Percentiles rank a stretch among this genome's conserved stretches.
phyloP scores from a whole-genome alignment of 2,888 invertebrate genomes.

The Chironomus tentans region DNA sequence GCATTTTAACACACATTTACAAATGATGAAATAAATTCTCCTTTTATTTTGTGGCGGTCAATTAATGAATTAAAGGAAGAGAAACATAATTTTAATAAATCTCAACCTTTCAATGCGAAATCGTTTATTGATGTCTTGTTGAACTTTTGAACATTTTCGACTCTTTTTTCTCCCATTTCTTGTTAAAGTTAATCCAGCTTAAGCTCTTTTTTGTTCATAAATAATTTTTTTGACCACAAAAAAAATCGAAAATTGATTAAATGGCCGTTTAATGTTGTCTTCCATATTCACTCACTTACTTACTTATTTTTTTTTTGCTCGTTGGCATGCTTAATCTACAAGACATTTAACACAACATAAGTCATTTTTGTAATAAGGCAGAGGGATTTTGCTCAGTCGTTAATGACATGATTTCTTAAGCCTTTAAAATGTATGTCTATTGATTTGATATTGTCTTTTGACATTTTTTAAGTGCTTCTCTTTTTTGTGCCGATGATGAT shows the following conservation, averaged over 20 bases:
- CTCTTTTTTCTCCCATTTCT: background rate
- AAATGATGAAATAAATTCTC: background rate
- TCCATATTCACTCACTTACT: too few species aligned
- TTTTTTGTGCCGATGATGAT: too few species aligned
- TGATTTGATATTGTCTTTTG: too few species aligned
- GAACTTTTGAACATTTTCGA: background rate
- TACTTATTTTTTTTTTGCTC: too few species aligned
- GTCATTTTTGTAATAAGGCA: too few species aligned
- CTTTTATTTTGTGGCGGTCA: background rate
- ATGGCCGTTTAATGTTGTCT: background rate
- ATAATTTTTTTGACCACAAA: background rate
- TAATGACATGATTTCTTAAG: too few species aligned
- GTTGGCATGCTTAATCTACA: too few species aligned
- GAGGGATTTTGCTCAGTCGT: too few species aligned
- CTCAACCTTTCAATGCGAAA: background rate
- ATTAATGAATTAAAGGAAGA: constrained; percentile 1
- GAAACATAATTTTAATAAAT: background rate
- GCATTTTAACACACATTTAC: background rate
- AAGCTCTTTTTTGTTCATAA: background rate
- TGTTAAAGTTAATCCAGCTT: constrained; percentile 1
- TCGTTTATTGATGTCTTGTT: background rate
- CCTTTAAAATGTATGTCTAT: too few species aligned
- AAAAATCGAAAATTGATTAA: background rate
- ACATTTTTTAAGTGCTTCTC: too few species aligned
- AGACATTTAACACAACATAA: too few species aligned